Base-by-base conservation (phyloP, 2,113 vertebrate species). In the Xiphorhynchus elegans region DNA sequence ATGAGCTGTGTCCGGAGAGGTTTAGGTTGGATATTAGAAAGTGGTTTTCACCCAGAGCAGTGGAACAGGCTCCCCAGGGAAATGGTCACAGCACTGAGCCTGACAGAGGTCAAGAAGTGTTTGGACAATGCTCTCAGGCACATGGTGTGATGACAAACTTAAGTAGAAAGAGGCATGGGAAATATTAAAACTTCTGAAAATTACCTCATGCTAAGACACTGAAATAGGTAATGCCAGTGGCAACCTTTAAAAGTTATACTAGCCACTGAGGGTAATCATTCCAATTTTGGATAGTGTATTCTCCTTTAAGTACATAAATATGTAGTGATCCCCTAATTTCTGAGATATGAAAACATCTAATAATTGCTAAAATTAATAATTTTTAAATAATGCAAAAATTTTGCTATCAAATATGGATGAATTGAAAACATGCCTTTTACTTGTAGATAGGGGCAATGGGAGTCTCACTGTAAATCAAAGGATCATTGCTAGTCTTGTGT, bases 31-130 rank as follows among this genome's bases (percentile, higher is more conserved):
- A 46, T 8, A 39, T 53, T 10, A 69, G 23, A 46, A 44, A 46
- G 69, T 3, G 3, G 39, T 78, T 12, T 39, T 53, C 39, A 5
- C 14, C 2, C 0, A 23, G 33, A 33, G 31, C 52, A 35, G 9
- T 60, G 55, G 46, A 52, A 23, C 26, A 60, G 59, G 25, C 21
- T 77, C 5, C 31, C 8, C 53, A 26, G 21, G 21, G 46, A 6
- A 50, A 31, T 14, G 37, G 8, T 26, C 31, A 68, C 20, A 68
- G 31, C 13, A 44, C 9, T 4, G 35, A 85, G 11, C 25, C 16
- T 26, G 62, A 31, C 11, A 25, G 10, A 52, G 37, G 2, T 68
- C 19, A 35, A 20, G 25, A 42, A 1, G 35, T 0, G 1, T 50
- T 68, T 59, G 26, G 10, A 52, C 20, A 59, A 50, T 44, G 3